Evolutionary conservation across 1,140 invertebrate genomes (phyloP), one percentile per base, ranked within the genome.

Genomic region (Sycobia sp.): DNA sequence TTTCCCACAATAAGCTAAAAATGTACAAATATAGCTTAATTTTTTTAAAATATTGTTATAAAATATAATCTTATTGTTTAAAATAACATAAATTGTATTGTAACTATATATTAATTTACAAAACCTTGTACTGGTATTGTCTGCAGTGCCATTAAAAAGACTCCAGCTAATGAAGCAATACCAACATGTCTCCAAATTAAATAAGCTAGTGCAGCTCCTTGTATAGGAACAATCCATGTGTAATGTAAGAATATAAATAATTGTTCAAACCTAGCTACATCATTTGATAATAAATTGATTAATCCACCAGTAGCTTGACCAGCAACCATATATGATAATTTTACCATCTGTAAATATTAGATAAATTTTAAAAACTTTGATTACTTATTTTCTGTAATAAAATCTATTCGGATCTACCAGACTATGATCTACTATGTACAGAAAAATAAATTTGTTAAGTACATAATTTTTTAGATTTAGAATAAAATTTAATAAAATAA

Each of bases 231-330:
- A 36, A 90, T 85, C 88, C 88, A 90, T 51, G 89, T 72, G 65
- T 86, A 89, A 75, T 89, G 87, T 13, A 90, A 66, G 62, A 74
- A 63, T 32, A 76, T 13, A 41, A 83, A 81, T 0, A 78, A 32
- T 32, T 70, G 68, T 47, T 85, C 84, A 60, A 85, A 84, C 67
- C 86, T 81, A 50, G 84, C 84, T 9, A 89, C 82, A 69, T 94
- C 92, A 68, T 94, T 95, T 14, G 94, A 92, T 72, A 96, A 84
- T 3, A 96, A 76, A 72, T 95, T 95, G 27, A 95, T 88, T 78
- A 94, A 91, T 1, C 93, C 93, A 1, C 93, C 93, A 22, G 88
- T 87, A 1, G 92, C 90, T 2, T 86, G 86, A 63, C 83, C 73
- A 20, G 79, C 79, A 1, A 87, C 79, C 13, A 74, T 76, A 57